phyloP scores from a whole-genome alignment of 2,113 vertebrate species.

The Vulpes lagopus region DNA sequence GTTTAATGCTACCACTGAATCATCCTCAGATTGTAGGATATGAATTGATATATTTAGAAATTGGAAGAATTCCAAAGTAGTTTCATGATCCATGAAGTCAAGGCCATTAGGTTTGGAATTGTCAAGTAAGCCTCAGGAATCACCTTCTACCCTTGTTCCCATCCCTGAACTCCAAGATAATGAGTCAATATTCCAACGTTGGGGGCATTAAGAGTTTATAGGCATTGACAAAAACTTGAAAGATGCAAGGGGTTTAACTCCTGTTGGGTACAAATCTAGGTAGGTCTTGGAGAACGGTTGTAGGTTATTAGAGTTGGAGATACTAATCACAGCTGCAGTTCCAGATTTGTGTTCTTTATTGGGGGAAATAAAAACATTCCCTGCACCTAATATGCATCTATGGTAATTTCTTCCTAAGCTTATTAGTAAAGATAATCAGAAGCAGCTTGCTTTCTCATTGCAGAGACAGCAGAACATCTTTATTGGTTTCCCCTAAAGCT shows the following conservation, averaged over 20 bases:
- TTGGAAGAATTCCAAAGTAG: neutral
- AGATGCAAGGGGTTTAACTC: neutral
- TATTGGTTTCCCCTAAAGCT: slow-evolving; percentile 6
- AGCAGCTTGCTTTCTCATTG: slow-evolving; percentile 1
- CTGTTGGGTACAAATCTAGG: neutral
- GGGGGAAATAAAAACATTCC: slow-evolving; percentile 13
- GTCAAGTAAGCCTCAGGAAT: neutral
- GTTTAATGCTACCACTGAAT: neutral
- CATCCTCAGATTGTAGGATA: neutral
- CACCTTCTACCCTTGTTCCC: neutral
- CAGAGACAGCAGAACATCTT: neutral
- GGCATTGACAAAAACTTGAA: neutral
- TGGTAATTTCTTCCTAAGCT: neutral
- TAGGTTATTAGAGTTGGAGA: neutral
- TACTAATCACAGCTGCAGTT: neutral
- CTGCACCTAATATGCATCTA: slow-evolving; percentile 6
- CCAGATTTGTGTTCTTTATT: slow-evolving; percentile 5
- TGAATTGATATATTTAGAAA: neutral
- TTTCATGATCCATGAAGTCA: neutral
- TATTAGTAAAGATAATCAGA: slow-evolving; percentile 45
- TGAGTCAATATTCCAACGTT: neutral
- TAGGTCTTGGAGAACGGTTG: neutral
- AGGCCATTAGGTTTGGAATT: neutral
- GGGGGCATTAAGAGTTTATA: neutral
- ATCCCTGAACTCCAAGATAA: neutral